These are phyloP conservation scores for Agrotis segetum DNA, from an alignment of 2,888 invertebrate species.

Conservation along the genomic window DNA sequence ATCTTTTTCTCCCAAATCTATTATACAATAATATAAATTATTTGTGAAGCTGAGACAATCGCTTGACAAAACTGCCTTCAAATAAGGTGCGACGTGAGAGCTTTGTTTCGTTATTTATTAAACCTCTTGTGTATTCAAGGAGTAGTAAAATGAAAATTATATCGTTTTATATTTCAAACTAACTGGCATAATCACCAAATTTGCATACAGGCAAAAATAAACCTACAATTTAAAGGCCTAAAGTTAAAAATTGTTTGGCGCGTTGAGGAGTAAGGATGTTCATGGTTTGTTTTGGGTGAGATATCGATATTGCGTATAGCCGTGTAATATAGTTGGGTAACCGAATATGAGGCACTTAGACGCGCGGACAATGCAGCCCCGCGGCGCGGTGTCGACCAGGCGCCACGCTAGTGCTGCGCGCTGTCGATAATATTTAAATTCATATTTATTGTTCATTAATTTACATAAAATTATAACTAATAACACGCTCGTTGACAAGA, in stretches of 20 bases:
- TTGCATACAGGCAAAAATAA: slow-evolving; percentile 52
- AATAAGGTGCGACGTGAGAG: slow-evolving; percentile 87
- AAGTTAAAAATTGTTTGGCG: slow-evolving; percentile 57
- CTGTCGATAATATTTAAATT: slow-evolving; percentile 53
- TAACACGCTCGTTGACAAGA: slow-evolving; percentile 28
- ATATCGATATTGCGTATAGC: slow-evolving; percentile 86
- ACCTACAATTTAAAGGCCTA: slow-evolving; percentile 43
- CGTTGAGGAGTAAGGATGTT: slow-evolving; percentile 71
- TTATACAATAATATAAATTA: slow-evolving; percentile 66
- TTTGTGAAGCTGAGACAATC: slow-evolving; percentile 73
- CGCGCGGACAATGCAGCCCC: slow-evolving; percentile 86
- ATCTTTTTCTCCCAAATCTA: slow-evolving; percentile 65
- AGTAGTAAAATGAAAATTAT: slow-evolving; percentile 89
- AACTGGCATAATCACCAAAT: slow-evolving; percentile 60
- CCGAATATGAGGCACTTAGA: slow-evolving; percentile 90
- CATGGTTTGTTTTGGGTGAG: slow-evolving; percentile 55
- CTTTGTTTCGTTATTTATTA: slow-evolving; percentile 88
- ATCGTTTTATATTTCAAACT: slow-evolving; percentile 69
- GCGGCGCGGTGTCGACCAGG: slow-evolving; percentile 83
- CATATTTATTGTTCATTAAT: slow-evolving; percentile 34
- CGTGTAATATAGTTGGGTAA: slow-evolving; percentile 87
- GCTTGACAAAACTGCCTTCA: slow-evolving; percentile 83
- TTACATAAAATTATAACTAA: slow-evolving; percentile 39
- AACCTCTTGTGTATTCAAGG: slow-evolving; percentile 82
- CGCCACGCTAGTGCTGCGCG: slow-evolving; percentile 81